Evolutionary conservation across 2,888 invertebrate genomes (phyloP).

Genomic region (Gasteruption jaculator): DNA sequence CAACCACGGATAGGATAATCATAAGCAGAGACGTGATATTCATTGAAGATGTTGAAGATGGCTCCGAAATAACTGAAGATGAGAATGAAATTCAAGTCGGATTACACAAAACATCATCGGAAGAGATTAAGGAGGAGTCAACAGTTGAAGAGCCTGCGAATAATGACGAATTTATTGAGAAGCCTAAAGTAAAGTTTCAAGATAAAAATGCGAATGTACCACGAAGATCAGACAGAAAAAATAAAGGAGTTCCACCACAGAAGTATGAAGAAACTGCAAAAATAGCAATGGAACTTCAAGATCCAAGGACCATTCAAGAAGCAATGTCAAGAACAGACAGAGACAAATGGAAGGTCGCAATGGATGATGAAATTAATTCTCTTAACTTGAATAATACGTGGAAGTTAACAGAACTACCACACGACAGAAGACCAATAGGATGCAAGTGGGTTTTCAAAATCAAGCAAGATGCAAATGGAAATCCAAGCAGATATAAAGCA

Average conservation of each 20-base stretch:
- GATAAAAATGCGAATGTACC: no score
- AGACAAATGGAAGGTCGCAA: conserved; percentile 18
- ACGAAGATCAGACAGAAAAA: conserved; percentile 7
- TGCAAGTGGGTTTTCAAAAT: conserved; percentile 32
- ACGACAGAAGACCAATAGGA: conserved; percentile 20
- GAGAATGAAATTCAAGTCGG: no score
- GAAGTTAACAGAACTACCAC: conserved; percentile 22
- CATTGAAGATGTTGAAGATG: background rate
- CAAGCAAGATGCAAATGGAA: conserved; percentile 18
- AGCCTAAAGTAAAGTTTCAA: conserved; percentile 1
- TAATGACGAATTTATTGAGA: no score
- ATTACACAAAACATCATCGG: no score
- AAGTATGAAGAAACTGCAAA: background rate
- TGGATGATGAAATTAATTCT: conserved; percentile 27
- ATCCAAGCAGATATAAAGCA: conserved; percentile 25
- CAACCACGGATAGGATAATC: conserved; percentile 13
- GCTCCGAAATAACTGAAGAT: no score
- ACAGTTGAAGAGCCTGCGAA: no score
- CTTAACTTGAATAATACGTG: conserved; percentile 26
- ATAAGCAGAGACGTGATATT: conserved; percentile 23
- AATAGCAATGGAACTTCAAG: background rate
- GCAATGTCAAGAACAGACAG: conserved; percentile 11
- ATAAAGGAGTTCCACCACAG: conserved; percentile 16
- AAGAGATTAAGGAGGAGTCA: no score
- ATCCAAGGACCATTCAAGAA: background rate